Evolutionary conservation across 2,888 invertebrate species (phyloP).

Genomic region (Orthonychiurus folsomi): DNA sequence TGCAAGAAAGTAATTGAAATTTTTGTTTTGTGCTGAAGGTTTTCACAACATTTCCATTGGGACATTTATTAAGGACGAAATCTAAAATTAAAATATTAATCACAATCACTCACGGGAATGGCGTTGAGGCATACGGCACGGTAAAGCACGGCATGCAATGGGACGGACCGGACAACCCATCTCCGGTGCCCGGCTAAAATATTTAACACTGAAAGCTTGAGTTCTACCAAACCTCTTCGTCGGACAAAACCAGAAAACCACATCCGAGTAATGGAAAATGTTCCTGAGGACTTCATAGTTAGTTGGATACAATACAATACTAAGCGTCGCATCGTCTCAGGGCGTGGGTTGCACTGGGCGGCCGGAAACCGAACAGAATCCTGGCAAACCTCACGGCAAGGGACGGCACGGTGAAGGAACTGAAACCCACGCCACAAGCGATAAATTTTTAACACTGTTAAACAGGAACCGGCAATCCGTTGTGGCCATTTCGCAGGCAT

Average conservation of each 20-base stretch:
- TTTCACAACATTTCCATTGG: neutral
- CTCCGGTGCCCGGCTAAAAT: neutral
- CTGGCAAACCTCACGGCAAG: neutral
- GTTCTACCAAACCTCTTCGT: neutral
- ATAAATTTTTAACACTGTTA: neutral
- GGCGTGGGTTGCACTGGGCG: no score
- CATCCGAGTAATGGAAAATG: neutral
- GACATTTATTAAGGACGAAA: neutral
- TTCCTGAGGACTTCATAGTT: neutral
- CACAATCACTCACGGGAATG: no score
- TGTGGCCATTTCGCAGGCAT: no score
- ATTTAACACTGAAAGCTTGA: neutral
- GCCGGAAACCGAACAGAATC: neutral
- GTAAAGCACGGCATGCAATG: neutral
- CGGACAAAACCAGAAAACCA: neutral
- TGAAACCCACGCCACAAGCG: no score
- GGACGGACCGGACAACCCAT: neutral
- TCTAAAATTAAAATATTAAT: neutral
- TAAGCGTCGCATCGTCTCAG: no score
- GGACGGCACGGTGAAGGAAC: no score
- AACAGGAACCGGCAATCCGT: no score
- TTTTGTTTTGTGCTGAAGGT: no score
- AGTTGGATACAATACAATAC: neutral
- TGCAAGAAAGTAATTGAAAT: no score
- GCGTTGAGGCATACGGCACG: no score